Evolutionary conservation across 2,113 vertebrate species (phyloP).

Genomic region (Corythoichthys haematopterus): DNA sequence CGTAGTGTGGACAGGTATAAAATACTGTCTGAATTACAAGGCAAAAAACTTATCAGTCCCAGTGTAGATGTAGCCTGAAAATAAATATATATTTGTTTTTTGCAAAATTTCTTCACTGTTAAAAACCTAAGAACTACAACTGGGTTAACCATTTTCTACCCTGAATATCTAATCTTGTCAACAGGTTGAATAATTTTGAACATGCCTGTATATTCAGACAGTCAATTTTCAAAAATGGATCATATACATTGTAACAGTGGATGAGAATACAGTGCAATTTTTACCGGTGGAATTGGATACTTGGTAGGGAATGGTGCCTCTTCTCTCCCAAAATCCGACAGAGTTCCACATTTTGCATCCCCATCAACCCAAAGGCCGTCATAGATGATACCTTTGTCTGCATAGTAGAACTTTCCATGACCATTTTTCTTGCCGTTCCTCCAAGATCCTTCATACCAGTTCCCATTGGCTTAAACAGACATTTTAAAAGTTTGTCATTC

Average conservation of each 20-base stretch:
- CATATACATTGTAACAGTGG: not conserved
- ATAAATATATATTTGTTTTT: no score
- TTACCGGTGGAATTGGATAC: constrained; percentile 85
- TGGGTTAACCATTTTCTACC: no score
- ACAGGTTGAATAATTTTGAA: no score
- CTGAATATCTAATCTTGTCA: no score
- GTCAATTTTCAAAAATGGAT: not conserved
- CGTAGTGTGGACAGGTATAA: no score
- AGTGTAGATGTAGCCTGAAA: no score
- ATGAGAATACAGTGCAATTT: not conserved
- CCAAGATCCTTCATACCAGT: constrained; percentile 87
- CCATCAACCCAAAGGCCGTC: constrained; percentile 84
- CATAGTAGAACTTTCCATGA: constrained; percentile 76
- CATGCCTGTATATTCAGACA: not conserved
- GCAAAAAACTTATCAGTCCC: no score
- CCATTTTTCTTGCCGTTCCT: constrained; percentile 82
- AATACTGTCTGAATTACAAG: no score
- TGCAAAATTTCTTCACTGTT: no score
- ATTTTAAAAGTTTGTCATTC: not conserved
- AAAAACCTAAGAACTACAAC: no score
- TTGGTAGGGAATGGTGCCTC: constrained; percentile 68
- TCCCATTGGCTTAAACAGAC: constrained; percentile 70
- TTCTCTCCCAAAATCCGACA: constrained; percentile 76
- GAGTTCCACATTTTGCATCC: constrained; percentile 79
- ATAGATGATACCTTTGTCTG: constrained; percentile 80